Percentiles rank a stretch among this genome's conserved stretches.
Evolutionary conservation across 2,797 vertebrate species (phyloP).

Genomic region (Hyperoplus lanceolatus): DNA sequence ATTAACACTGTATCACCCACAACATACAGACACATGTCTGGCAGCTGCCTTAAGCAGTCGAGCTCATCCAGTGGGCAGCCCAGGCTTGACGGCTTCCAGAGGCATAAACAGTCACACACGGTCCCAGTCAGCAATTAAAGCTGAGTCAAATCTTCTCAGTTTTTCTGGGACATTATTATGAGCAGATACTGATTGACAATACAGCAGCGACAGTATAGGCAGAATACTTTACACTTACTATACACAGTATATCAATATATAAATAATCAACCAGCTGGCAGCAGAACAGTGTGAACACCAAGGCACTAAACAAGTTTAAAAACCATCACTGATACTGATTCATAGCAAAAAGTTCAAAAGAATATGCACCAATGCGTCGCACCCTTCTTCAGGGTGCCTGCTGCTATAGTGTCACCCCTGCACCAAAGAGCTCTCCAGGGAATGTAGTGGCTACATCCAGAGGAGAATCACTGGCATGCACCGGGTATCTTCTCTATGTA

Average conservation of each 20-base stretch:
- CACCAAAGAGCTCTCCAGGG: background rate
- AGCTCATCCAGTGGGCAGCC: constrained; percentile 45
- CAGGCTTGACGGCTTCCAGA: constrained; percentile 45
- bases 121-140: constrained; percentile 47
- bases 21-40: constrained; percentile 73
- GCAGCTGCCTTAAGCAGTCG: constrained; percentile 69
- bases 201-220: constrained; percentile 10
- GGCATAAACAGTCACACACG: constrained; percentile 35
- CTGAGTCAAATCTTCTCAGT: constrained; percentile 32
- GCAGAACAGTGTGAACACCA: too few species aligned
- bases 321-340: too few species aligned
- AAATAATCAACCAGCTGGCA: too few species aligned
- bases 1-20: constrained; percentile 74
- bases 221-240: constrained; percentile 5
- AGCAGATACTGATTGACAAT: constrained; percentile 22
- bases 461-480: background rate
- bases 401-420: too few species aligned
- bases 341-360: too few species aligned
- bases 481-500: background rate
- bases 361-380: too few species aligned
- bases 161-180: constrained; percentile 37
- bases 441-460: background rate
- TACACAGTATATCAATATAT: background rate
- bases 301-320: too few species aligned
- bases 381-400: too few species aligned